Conservation (phyloP, 2,888 invertebrate genomes). For the Tenthredo notha region DNA sequence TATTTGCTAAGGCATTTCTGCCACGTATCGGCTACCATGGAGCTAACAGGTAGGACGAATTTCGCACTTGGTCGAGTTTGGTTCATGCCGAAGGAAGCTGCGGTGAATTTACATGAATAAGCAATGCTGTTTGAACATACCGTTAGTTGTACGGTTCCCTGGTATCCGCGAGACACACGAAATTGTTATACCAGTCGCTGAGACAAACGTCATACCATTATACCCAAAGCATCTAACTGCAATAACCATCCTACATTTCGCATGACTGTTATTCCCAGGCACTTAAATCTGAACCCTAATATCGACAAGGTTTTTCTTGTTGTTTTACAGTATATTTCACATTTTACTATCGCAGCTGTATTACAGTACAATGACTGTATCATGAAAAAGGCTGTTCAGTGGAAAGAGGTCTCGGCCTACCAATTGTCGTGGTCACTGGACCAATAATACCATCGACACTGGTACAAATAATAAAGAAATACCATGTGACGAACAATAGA, state of each 20-base stretch:
- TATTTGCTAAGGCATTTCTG: conserved; percentile 19
- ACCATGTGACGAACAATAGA: background rate
- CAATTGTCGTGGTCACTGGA: conserved; percentile 36
- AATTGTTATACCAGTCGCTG: conserved; percentile 47
- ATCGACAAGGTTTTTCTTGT: background rate
- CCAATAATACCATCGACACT: conserved; percentile 16
- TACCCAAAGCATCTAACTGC: background rate
- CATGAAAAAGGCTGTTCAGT: background rate
- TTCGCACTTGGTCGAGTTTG: conserved; percentile 48
- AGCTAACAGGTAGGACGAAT: conserved; percentile 46
- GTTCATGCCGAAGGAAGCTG: conserved; percentile 45
- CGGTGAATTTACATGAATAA: conserved; percentile 67
- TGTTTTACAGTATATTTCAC: background rate
- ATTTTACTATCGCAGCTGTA: background rate
- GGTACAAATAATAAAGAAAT: conserved; percentile 6
- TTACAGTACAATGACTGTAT: background rate
- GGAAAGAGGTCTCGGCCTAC: conserved; percentile 23
- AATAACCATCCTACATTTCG: background rate
- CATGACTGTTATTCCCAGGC: background rate
- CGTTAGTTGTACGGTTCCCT: conserved; percentile 50
- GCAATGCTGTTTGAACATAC: conserved; percentile 58
- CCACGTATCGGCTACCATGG: background rate
- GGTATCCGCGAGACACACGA: conserved; percentile 31
- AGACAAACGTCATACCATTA: conserved; percentile 42
- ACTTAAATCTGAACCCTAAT: background rate